Percentiles rank a stretch among this genome's conserved stretches.
phyloP scores from a whole-genome alignment of 2,888 invertebrate genomes.

The Archips xylosteana region DNA sequence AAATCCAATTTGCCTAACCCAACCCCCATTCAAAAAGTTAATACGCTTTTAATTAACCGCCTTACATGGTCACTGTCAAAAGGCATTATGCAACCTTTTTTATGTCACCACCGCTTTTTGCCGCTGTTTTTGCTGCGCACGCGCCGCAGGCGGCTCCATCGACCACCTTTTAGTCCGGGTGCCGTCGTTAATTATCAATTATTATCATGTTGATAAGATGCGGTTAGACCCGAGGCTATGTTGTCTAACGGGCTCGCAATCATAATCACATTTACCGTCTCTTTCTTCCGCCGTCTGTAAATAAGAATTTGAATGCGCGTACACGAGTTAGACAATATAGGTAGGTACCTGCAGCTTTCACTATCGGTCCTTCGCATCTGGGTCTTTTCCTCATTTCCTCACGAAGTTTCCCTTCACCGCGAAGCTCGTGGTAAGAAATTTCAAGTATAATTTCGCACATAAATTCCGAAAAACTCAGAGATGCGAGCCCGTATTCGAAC shows the following conservation, averaged over 20 bases:
- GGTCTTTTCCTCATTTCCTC: too few relatives aligned
- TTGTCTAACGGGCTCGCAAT: neutral
- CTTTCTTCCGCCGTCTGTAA: too few relatives aligned
- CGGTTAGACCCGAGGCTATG: neutral
- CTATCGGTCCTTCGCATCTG: too few relatives aligned
- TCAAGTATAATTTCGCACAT: too few relatives aligned
- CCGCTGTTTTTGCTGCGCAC: conserved; percentile 28
- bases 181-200: conserved; percentile 9
- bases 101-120: conserved; percentile 10
- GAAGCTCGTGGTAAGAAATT: too few relatives aligned
- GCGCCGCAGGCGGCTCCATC: conserved; percentile 9
- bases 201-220: conserved; percentile 2
- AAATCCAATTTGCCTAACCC: neutral
- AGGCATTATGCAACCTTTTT: conserved; percentile 37
- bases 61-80: conserved; percentile 36
- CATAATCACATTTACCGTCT: too few relatives aligned
- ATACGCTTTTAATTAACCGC: conserved; percentile 38
- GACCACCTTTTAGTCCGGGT: conserved; percentile 29
- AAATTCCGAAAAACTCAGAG: too few relatives aligned
- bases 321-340: too few relatives aligned
- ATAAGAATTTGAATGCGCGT: too few relatives aligned
- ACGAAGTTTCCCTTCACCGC: too few relatives aligned
- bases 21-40: conserved; percentile 7
- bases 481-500: too few relatives aligned
- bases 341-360: too few relatives aligned